Conservation (phyloP, 2,113 vertebrate genomes). For the Podiceps cristatus region DNA sequence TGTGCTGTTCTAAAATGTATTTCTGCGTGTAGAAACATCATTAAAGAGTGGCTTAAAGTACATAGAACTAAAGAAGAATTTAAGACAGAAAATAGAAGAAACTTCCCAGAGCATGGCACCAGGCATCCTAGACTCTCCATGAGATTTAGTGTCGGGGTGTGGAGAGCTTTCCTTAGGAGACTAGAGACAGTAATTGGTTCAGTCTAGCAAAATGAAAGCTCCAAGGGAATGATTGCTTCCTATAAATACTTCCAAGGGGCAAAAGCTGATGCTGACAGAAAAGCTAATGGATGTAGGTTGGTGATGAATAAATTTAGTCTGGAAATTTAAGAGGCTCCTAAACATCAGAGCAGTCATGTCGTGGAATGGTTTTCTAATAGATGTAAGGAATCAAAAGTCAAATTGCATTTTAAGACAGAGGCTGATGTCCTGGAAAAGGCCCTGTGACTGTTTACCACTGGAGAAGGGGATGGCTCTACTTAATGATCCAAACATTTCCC, state of each 20-base stretch:
- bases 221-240: not conserved
- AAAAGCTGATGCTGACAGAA: not conserved
- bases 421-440: not conserved
- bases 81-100: not conserved
- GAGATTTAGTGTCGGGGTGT: not conserved
- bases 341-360: not conserved
- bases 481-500: not conserved
- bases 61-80: not conserved
- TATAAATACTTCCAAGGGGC: constrained; percentile 12
- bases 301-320: not conserved
- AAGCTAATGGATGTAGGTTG: not conserved
- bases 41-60: not conserved
- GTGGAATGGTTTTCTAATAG: not conserved
- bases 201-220: not conserved
- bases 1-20: not conserved
- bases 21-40: not conserved
- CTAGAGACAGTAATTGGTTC: not conserved
- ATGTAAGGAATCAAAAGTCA: not conserved
- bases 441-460: not conserved
- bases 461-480: not conserved
- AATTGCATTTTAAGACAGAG: not conserved
- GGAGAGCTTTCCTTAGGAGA: not conserved
- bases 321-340: not conserved
- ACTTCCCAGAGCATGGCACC: not conserved
- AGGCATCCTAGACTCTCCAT: not conserved